phyloP scores from a whole-genome alignment of 2,888 invertebrate genomes.

The Ecliptopera silaceata region DNA sequence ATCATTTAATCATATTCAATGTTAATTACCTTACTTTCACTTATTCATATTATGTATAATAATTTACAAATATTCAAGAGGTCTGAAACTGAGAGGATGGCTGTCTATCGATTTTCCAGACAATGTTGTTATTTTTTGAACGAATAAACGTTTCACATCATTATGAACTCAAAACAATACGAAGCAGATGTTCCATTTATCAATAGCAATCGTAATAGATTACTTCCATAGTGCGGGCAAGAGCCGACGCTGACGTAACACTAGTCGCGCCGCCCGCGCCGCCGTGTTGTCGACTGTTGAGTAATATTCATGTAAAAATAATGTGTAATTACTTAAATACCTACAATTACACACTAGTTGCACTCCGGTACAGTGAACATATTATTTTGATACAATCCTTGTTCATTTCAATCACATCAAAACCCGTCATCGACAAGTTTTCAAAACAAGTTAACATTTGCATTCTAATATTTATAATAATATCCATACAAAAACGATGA shows the following conservation, averaged over 20 bases:
- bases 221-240: constrained; percentile 18
- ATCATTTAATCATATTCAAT: no score
- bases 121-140: background rate
- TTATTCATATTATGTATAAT: no score
- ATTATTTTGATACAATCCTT: constrained; percentile 32
- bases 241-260: constrained; percentile 48
- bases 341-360: constrained; percentile 32
- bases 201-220: background rate
- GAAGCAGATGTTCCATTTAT: constrained; percentile 29
- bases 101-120: no score
- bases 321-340: constrained; percentile 47
- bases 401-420: constrained; percentile 13
- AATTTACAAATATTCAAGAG: no score
- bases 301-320: constrained; percentile 58
- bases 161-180: constrained; percentile 22
- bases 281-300: constrained; percentile 47
- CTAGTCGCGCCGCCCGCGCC: constrained; percentile 39
- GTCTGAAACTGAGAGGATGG: no score
- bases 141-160: constrained; percentile 11
- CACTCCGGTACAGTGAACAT: constrained; percentile 40
- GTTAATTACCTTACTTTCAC: no score
- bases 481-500: constrained; percentile 25
- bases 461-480: constrained; percentile 31
- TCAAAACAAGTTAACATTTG: constrained; percentile 32
- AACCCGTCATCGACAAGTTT: constrained; percentile 6